Conservation (phyloP, 2,888 invertebrate genomes). For the Tricholauxania praeusta region DNA sequence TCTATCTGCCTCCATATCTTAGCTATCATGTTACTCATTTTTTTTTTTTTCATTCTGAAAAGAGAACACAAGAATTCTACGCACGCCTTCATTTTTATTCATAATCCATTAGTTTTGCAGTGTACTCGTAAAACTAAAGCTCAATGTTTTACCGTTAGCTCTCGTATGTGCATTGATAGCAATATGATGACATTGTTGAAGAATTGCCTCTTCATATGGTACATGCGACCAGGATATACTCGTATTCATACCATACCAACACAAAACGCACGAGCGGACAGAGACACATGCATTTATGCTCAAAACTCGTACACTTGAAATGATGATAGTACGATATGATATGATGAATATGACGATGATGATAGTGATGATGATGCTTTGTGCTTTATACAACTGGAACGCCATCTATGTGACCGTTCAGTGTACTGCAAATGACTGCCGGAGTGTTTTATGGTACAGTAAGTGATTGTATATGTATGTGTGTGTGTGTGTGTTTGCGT, state of each 20-base stretch:
- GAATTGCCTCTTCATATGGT: conserved; percentile 52
- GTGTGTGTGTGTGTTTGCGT: not conserved
- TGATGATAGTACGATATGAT: conserved; percentile 11
- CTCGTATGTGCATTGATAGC: conserved; percentile 44
- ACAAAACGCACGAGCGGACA: conserved; percentile 25
- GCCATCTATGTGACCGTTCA: conserved; percentile 16
- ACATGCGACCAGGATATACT: conserved; percentile 20
- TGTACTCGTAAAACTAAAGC: conserved; percentile 14
- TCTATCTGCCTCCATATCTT: too few species aligned
- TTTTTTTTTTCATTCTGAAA: too few species aligned
- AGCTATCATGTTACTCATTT: too few species aligned
- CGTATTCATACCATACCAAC: conserved; percentile 36
- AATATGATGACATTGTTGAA: conserved; percentile 51
- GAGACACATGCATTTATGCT: conserved; percentile 3
- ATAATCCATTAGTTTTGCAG: conserved; percentile 23
- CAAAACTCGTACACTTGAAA: not conserved
- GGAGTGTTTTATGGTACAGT: conserved; percentile 14
- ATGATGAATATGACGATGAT: not conserved
- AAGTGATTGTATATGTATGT: conserved; percentile 1
- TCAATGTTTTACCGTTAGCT: conserved; percentile 14
- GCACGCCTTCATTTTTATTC: conserved; percentile 4
- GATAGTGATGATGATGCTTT: too few species aligned
- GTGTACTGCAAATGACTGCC: conserved; percentile 38
- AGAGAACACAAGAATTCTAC: too few species aligned
- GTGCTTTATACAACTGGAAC: not conserved